Evolutionary conservation across 2,113 vertebrate genomes (phyloP), one percentile per base, ranked within the genome.

Genomic region (Lathamus discolor): DNA sequence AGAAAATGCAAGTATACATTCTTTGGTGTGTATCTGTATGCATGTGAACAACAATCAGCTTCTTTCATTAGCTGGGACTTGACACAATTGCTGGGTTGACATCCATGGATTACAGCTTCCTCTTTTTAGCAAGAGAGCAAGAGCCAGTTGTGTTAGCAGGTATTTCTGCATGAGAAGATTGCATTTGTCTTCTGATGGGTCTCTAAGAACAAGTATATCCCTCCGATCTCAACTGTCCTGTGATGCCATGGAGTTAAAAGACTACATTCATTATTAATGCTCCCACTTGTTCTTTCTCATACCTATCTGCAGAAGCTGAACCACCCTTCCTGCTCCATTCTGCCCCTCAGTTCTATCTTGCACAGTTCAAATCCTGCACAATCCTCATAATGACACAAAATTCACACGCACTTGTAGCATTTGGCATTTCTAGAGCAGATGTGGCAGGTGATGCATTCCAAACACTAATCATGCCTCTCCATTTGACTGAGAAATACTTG

Each of bases 1-100:
- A 92, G 89, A 94, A 95, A 95, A 92, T 74, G 91, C 96, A 95
- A 73, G 87, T 27, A 7, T 8, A 35, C 46, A 3, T 59, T 80
- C 69, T 69, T 62, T 27, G 81, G 86, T 46, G 84, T 57, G 74
- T 41, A 14, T 67, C 41, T 24, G 77, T 13, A 13, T 19, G 62
- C 78, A 57, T 0, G 25, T 67, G 83, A 49, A 48, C 49, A 68
- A 77, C 76, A 62, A 44, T 7, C 35, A 91, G 64, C 69, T 35
- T 25, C 37, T 19, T 62, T 20, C 85, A 5, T 52, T 62, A 22
- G 11, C 83, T 84, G 76, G 72, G 46, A 57, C 28, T 1, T 69
- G 79, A 23, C 17, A 31, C 48, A n/a, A 13, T 18, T 31, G 13
- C 46, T 77, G 81, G 54, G 44, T 37, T 44, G 11, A 33, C n/a